Percentiles rank a stretch among this genome's conserved stretches.
phyloP scores from a whole-genome alignment of 2,113 vertebrate genomes.

The Charina bottae region DNA sequence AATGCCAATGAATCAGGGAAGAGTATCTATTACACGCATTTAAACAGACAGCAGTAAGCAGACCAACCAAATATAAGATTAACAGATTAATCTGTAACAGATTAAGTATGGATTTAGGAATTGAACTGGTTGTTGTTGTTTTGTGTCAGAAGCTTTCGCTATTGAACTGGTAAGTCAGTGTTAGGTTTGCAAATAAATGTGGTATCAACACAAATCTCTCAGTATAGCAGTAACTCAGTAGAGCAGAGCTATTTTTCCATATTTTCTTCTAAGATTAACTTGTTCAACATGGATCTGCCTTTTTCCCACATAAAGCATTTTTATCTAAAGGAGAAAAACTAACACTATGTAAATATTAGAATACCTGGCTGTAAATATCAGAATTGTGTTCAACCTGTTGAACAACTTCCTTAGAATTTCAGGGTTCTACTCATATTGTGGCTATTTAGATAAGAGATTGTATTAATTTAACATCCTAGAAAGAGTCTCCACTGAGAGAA shows the following conservation, averaged over 20 bases:
- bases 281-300: neutral
- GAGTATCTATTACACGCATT: neutral
- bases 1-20: neutral
- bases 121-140: neutral
- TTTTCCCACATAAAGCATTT: neutral
- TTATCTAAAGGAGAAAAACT: neutral
- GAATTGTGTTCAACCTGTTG: neutral
- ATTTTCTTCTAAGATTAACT: neutral
- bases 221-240: neutral
- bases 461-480: neutral
- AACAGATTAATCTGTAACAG: neutral
- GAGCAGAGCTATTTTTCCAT: neutral
- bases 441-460: neutral
- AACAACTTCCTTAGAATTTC: neutral
- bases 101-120: neutral
- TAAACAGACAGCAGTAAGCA: neutral
- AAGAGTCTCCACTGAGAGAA: neutral
- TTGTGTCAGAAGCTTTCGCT: too few species aligned
- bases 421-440: neutral
- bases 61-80: neutral
- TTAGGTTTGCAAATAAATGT: neutral
- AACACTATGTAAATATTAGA: neutral
- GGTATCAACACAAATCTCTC: neutral
- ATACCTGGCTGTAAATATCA: neutral
- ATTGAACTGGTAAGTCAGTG: neutral